Base-by-base conservation (phyloP, 2,888 invertebrate genomes). In the Chirona hameri region DNA sequence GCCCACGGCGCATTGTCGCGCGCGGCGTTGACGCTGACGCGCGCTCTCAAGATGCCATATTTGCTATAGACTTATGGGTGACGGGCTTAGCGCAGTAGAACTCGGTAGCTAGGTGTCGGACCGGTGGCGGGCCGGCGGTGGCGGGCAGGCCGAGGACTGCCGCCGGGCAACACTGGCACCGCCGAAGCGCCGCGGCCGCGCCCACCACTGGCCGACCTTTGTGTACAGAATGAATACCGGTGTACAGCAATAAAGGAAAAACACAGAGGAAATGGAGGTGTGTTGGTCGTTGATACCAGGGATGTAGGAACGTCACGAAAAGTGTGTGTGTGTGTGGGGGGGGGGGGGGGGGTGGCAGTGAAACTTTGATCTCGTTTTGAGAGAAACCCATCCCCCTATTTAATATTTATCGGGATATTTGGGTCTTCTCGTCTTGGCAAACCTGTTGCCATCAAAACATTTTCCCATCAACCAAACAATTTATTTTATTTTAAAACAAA, bases 41-140 rank as follows among this genome's bases (percentile, higher is more conserved):
- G 24, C n/a, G 14, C 72, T 72, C 72, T 21, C 21, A 39, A 31
- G 72, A 72, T 31, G 72, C 72, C 72, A 72, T 72, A 72, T 72
- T 72, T 72, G 72, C 72, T 72, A 72, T 72, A 72, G 72, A 39
- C 18, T 72, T 72, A 72, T 72, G 72, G 72, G 72, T 72, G 72
- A 39, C 9, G 72, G 72, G 72, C 72, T 72, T 72, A 72, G 72
- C 31, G 72, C 72, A 72, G 39, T 31, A 29, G 29, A 29, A 39
- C 12, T 7, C 29, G 15, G 18, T 72, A 72, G 72, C 21, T 72
- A 72, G 72, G 31, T 72, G 72, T 10, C 7, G 10, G 72, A 31
- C 15, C 31, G n/a, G 31, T 39, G 18, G 12, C 5, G 7, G 15
- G 55, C 55, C 14, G 55, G 15, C 55, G 55, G 15, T 55, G 55